These are phyloP conservation scores for Hetaerina americana DNA, from an alignment of 1,140 invertebrate species.

Conservation along the genomic window DNA sequence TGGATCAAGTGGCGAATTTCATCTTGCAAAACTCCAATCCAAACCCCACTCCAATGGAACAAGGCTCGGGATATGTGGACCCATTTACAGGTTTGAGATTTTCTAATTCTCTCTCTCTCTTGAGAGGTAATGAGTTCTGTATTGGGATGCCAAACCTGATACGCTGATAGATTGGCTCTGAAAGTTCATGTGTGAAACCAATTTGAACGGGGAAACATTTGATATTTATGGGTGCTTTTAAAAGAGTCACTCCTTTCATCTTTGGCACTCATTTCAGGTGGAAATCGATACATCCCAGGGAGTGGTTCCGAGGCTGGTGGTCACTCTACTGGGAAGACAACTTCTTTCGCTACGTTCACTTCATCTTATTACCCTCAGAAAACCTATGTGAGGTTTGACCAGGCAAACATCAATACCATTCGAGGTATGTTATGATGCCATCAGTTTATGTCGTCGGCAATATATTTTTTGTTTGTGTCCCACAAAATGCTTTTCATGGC, in stretches of 20 bases:
- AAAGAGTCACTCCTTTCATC: too few relatives aligned
- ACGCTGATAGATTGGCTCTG: too few relatives aligned
- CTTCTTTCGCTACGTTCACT: conserved; percentile 2
- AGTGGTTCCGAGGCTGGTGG: conserved; percentile 16
- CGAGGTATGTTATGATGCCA: conserved; percentile 39
- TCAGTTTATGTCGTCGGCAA: too few relatives aligned
- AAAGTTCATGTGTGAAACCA: too few relatives aligned
- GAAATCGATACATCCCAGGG: conserved; percentile 38
- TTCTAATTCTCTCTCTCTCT: too few relatives aligned
- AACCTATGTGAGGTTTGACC: conserved; percentile 44
- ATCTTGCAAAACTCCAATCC: conserved; percentile 61
- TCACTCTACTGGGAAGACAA: conserved; percentile 11
- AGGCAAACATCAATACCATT: conserved; percentile 45
- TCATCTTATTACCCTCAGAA: conserved; percentile 32
- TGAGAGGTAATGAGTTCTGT: too few relatives aligned
- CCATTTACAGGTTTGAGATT: conserved; percentile 8
- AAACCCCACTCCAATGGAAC: not conserved
- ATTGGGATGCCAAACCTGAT: too few relatives aligned
- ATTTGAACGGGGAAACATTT: too few relatives aligned
- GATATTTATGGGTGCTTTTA: too few relatives aligned
- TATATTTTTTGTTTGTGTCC: too few relatives aligned
- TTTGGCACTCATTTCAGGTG: too few relatives aligned
- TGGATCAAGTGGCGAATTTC: conserved; percentile 93
- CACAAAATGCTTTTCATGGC: too few relatives aligned
- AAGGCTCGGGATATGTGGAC: not conserved